A percentile compares a stretch with the other conserved stretches of the same genome.
Conservation (phyloP, 2,888 invertebrate species). For the Homarus gammarus region DNA sequence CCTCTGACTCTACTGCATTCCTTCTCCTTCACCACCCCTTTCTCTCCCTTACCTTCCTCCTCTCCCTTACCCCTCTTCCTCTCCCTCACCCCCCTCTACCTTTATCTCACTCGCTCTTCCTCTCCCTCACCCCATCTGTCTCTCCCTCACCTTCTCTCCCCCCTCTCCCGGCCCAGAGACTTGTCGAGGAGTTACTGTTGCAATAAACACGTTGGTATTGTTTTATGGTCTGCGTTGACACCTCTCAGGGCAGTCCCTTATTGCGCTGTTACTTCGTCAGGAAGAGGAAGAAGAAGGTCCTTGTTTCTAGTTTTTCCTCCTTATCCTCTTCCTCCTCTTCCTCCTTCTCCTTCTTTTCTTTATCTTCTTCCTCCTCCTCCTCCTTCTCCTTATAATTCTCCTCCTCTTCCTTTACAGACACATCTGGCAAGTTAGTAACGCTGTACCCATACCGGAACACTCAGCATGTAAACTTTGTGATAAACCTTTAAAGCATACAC, state of each 20-base stretch:
- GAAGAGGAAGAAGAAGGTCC: not conserved
- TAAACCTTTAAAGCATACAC: too few species aligned
- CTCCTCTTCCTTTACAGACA: too few species aligned
- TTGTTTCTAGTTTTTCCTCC: too few species aligned
- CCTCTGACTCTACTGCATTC: not conserved
- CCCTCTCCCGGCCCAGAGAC: not conserved
- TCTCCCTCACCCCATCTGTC: not conserved
- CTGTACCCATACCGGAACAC: too few species aligned
- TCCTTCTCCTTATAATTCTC: too few species aligned
- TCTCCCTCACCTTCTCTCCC: not conserved
- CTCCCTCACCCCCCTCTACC: not conserved
- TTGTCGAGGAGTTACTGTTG: not conserved
- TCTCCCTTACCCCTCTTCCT: not conserved
- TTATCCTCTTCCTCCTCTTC: too few species aligned
- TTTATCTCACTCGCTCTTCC: not conserved
- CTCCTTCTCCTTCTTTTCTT: too few species aligned
- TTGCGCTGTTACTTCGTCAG: not conserved
- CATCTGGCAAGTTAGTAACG: too few species aligned
- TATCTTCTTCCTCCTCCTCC: too few species aligned
- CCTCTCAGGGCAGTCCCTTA: not conserved
- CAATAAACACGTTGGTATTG: slow-evolving; percentile 12
- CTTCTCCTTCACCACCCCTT: not conserved
- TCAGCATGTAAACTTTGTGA: too few species aligned
- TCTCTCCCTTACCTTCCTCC: not conserved
- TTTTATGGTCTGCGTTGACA: not conserved